These are phyloP conservation scores for Helobdella robusta DNA, from an alignment of 2,888 invertebrate species.

Conservation along the genomic window DNA sequence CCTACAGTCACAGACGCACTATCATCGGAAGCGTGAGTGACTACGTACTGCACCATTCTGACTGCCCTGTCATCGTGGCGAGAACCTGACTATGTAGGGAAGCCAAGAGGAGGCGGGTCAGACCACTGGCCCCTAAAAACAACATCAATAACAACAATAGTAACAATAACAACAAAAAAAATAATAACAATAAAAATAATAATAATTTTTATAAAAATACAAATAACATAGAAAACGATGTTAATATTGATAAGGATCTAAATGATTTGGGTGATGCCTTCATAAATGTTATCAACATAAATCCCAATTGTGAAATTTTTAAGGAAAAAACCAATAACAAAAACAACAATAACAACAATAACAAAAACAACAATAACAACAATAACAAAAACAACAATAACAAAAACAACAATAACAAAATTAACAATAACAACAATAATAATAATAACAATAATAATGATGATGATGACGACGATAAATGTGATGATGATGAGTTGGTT, in stretches of 20 bases:
- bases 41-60: conserved; percentile 6
- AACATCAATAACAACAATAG: no score
- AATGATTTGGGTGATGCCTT: no score
- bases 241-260: neutral
- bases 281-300: no score
- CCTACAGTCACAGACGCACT: no score
- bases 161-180: neutral
- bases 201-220: neutral
- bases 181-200: neutral
- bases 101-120: neutral
- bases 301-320: no score
- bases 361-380: no score
- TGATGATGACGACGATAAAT: neutral
- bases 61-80: conserved; percentile 11
- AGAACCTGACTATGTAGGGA: conserved; percentile 9
- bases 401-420: no score
- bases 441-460: neutral
- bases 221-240: neutral
- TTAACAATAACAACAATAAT: no score
- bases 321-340: no score
- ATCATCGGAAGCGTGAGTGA: conserved; percentile 8
- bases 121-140: neutral
- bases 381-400: no score
- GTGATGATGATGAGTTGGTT: no score
- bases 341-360: no score